Evolutionary conservation across 1,140 invertebrate species (phyloP).

Genomic region (Polypedilum vanderplanki): DNA sequence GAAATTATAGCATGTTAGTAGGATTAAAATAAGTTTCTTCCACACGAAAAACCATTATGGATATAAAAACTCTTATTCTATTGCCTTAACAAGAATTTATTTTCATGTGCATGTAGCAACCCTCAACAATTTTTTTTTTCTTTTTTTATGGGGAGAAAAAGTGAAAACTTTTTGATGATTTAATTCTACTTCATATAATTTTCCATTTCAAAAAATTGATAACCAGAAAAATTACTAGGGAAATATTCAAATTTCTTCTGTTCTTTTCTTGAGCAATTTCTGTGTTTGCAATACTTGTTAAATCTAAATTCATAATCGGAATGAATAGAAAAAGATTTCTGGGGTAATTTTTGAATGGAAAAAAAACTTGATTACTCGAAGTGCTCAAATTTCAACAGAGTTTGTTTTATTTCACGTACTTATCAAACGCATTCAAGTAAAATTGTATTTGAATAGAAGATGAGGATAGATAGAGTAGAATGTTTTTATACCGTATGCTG

Average conservation of each 20-base stretch:
- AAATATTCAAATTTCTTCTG: conserved; percentile 11
- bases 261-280: conserved; percentile 9
- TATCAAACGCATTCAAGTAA: background rate
- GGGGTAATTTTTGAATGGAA: no score
- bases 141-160: background rate
- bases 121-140: background rate
- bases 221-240: background rate
- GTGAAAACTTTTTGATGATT: background rate
- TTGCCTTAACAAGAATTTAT: background rate
- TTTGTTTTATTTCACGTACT: background rate
- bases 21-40: conserved; percentile 13
- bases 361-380: no score
- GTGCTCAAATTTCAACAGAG: background rate
- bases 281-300: background rate
- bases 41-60: conserved; percentile 8
- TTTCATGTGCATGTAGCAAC: background rate
- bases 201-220: conserved; percentile 26
- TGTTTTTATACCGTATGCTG: no score
- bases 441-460: no score
- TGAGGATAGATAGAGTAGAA: no score
- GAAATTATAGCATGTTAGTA: conserved; percentile 2
- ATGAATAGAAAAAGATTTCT: no score
- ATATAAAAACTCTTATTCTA: background rate
- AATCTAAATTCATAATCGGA: no score
- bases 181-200: conserved; percentile 13